Evolutionary conservation across 2,797 vertebrate genomes (phyloP), one percentile per base, ranked within the genome.

Genomic region (Acanthurus lineatus): DNA sequence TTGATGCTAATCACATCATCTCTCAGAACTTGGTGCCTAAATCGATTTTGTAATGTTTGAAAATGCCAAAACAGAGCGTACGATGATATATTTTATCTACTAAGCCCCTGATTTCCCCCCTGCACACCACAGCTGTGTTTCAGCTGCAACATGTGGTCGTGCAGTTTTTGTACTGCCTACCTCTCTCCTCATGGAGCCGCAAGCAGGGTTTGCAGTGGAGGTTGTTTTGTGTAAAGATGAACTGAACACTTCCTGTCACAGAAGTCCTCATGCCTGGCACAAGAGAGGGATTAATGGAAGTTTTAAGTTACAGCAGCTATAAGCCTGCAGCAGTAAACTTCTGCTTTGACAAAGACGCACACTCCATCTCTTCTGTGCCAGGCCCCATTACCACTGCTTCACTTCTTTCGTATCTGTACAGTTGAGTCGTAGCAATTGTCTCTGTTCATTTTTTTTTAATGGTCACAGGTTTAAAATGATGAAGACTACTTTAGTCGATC

Each of bases 21-120:
- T 56, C 69, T 78, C 60, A 67, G 42, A 64, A 69, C 60, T 65
- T 53, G 28, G 89, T 90, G 89, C 89, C 89, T 89, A 60, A 76
- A 79, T 83, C 66, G 28, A 68, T 83, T 88, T 89, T 77, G 22
- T 80, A 69, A 79, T 48, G 19, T 69, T 70, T n/a, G 75, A 6
- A 81, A 70, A 83, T 32, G 58, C n/a, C 57, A 48, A 44, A 66
- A 68, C 47, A 69, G 2, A 28, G 42, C 5, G 12, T 28, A 54
- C 69, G 19, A 76, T 32, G 8, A 70, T 66, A 5, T 68, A 14
- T 87, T 77, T 82, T 72, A 74, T 81, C 63, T 64, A 45, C 44
- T 63, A 70, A 9, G 48, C 72, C 80, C 74, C 57, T 45, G n/a
- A 75, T 76, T 25, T 80, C 53, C 60, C 35, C 17, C 56, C 12